Conservation (phyloP, 2,888 invertebrate species). For the Lacanobia oleracea region DNA sequence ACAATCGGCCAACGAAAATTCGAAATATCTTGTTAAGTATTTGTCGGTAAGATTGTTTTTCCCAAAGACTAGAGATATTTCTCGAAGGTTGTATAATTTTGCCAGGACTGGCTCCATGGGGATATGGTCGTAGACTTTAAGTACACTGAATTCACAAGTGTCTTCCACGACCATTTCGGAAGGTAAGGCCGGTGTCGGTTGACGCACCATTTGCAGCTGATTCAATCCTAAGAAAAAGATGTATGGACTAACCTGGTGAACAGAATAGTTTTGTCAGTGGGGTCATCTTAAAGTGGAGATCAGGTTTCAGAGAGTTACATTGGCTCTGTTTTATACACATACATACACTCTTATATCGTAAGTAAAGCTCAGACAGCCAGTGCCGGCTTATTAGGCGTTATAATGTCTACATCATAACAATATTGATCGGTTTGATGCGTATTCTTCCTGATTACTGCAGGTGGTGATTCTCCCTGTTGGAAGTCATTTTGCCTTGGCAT, state of each 20-base stretch:
- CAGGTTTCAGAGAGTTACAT: not conserved
- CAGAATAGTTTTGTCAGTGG: not conserved
- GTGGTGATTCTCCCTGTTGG: no score
- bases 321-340: not conserved
- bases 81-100: conserved; percentile 88
- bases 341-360: not conserved
- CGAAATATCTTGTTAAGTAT: conserved; percentile 91
- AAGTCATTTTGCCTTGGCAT: no score
- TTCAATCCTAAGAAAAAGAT: conserved; percentile 87
- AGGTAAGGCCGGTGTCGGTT: conserved; percentile 73
- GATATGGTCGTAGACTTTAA: conserved; percentile 89
- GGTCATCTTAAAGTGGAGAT: no score
- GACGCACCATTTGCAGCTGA: conserved; percentile 87
- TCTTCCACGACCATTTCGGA: conserved; percentile 78
- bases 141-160: conserved; percentile 73
- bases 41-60: conserved; percentile 87
- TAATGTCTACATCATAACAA: not conserved
- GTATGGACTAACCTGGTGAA: conserved; percentile 85
- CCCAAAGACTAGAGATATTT: conserved; percentile 85
- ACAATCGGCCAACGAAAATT: conserved; percentile 91
- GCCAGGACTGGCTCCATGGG: conserved; percentile 89
- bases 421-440: not conserved
- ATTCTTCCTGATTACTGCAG: not conserved
- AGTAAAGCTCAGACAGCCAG: not conserved
- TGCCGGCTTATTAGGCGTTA: not conserved